phyloP scores from a whole-genome alignment of 37 sponge, comb jelly and placozoan genomes.

The Tethya wilhelma region DNA sequence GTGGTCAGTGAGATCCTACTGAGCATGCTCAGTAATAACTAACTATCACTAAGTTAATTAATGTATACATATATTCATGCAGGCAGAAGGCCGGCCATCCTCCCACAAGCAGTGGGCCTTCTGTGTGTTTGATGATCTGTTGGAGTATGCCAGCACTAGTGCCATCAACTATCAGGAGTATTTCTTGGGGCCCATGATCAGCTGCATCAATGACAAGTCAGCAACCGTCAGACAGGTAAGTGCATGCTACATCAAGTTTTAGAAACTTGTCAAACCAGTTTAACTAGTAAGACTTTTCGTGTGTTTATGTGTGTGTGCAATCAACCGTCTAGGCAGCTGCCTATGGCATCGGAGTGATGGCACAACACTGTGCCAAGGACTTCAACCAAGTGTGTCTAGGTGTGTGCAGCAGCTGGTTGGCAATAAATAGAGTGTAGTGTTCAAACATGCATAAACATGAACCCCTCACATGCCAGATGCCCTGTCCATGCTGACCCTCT shows the following conservation, averaged over 20 bases:
- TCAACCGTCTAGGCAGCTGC: conserved; percentile 96
- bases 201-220: conserved; percentile 79
- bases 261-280: too few relatives aligned
- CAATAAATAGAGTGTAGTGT: not conserved
- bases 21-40: not conserved
- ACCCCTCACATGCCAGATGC: conserved; percentile 58
- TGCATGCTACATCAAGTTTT: too few relatives aligned
- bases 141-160: conserved; percentile 89
- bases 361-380: conserved; percentile 77
- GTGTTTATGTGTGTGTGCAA: not conserved
- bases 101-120: conserved; percentile 90
- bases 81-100: conserved; percentile 80
- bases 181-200: conserved; percentile 89
- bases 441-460: not conserved
- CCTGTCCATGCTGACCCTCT: conserved; percentile 72
- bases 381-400: conserved; percentile 77
- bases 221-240: conserved; percentile 82
- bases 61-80: conserved; percentile 8
- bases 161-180: conserved; percentile 88
- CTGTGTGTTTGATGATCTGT: conserved; percentile 96
- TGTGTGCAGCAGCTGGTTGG: not conserved
- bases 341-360: conserved; percentile 94
- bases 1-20: conserved; percentile 49
- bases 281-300: too few relatives aligned
- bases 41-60: conserved; percentile 8